These are phyloP conservation scores for sheep (Ovis aries) DNA, from an alignment of 2,113 vertebrate genomes.

Conservation along the genomic window ARS-UI_Ramb_v3.0 NC_056056.1:197164001-197164500, in stretches of 20 bases:
- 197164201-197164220: background rate
- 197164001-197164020: background rate
- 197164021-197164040: background rate
- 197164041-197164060: background rate
- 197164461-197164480: background rate
- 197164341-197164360: background rate
- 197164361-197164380: background rate
- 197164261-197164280: background rate
- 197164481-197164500: background rate
- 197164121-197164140: background rate
- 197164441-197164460: background rate
- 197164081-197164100: background rate
- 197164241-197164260: background rate
- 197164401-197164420: background rate
- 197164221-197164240: background rate
- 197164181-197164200: background rate
- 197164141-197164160: background rate
- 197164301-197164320: background rate
- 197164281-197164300: background rate
- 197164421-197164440: background rate
- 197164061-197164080: background rate
- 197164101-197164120: background rate
- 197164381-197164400: background rate
- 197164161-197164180: background rate
- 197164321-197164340: background rate